Evolutionary conservation across 2,888 invertebrate species (phyloP), one percentile per base, ranked within the genome.

Genomic region (Plutella xylostella): DNA sequence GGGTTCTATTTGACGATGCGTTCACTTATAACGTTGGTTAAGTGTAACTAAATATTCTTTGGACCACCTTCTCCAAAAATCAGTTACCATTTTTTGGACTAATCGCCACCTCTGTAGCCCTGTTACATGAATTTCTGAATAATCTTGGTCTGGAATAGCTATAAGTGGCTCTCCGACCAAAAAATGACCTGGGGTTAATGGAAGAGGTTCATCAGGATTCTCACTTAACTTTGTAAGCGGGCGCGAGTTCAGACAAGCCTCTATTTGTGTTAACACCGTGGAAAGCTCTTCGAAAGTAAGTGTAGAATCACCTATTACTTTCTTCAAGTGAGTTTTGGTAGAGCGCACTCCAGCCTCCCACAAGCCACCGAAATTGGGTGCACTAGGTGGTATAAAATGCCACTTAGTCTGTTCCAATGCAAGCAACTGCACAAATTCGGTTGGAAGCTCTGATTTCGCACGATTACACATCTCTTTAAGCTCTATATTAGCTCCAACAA

Each of bases 401-500:
- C 43, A 43, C 7, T 19, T 19, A 4, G 47, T 51, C 2, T 33
- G 19, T 9, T 35, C 15, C 4, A 18, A 38, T 1, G 46, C 46
- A 2, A 44, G 34, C 6, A 15, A 20, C n/a, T 11, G 5, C 14
- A n/a, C 25, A 15, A 25, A 9, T 22, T 22, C 21, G 6, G 21
- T 7, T 17, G 22, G 12, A 21, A 40, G 9, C 21, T 7, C 6
- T 4, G 46, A 38, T 9, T 41, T n/a, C 17, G 48, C 52, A 3
- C 43, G 45, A 5, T 21, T 34, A 11, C 21, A 15, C 22, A 40
- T 22, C 5, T 11, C 15, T 7, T 12, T 21, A 9, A 51, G 25
- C 28, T 51, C 48, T 22, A 9, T 20, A 14, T 37, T 5, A 4
- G 50, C 52, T 4, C 50, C 52, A 7, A 52, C 40, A 40, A 52